Evolutionary conservation across 2,113 vertebrate species (phyloP).

Genomic region (Addax nasomaculatus): DNA sequence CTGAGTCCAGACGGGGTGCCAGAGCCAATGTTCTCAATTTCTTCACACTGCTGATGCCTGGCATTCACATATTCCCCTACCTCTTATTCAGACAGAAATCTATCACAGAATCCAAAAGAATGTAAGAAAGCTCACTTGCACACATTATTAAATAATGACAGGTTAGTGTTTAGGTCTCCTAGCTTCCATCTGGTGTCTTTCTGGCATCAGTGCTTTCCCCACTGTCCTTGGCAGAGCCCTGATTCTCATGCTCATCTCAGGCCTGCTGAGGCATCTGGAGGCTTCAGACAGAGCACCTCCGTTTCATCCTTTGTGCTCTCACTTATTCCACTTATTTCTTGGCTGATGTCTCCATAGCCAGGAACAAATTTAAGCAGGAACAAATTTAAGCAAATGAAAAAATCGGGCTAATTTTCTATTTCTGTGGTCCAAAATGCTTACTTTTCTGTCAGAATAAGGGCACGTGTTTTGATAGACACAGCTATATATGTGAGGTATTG

Average conservation of each 20-base stretch:
- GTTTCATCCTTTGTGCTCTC: not conserved
- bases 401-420: not conserved
- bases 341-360: not conserved
- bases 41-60: not conserved
- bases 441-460: not conserved
- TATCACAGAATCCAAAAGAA: not conserved
- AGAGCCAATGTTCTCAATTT: not conserved
- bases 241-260: not conserved
- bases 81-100: not conserved
- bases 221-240: not conserved
- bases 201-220: not conserved
- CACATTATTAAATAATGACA: not conserved
- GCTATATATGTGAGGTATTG: not conserved
- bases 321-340: not conserved
- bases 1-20: not conserved
- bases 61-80: not conserved
- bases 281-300: not conserved
- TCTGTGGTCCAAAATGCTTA: not conserved
- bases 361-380: not conserved
- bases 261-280: not conserved
- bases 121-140: accelerated
- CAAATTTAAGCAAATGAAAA: not conserved
- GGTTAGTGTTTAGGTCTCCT: not conserved
- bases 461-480: not conserved
- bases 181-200: not conserved